phyloP scores from a whole-genome alignment of 2,888 invertebrate genomes.

The Acleris cristana region DNA sequence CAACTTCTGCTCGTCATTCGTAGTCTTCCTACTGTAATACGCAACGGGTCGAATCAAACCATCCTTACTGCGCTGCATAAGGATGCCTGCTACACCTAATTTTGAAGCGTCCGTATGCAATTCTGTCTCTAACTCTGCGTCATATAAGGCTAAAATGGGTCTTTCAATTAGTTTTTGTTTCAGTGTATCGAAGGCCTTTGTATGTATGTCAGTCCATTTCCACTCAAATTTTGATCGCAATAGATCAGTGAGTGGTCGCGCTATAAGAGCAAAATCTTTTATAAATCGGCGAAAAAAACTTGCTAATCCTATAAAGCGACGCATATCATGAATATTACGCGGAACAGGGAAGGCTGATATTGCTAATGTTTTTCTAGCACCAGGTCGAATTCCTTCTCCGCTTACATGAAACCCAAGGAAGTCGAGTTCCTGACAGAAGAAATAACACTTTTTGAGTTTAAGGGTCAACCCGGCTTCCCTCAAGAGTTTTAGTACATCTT shows the following conservation, averaged over 20 bases:
- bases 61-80: constrained; percentile 44
- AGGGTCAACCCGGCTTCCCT: too few species aligned
- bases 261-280: constrained; percentile 1
- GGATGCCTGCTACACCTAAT: constrained; percentile 49
- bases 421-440: too few species aligned
- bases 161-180: constrained; percentile 39
- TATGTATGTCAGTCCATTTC: constrained; percentile 22
- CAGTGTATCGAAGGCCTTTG: constrained; percentile 39
- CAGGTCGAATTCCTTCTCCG: too few species aligned
- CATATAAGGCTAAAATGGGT: constrained; percentile 26
- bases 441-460: too few species aligned
- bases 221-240: constrained; percentile 21
- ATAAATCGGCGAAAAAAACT: constrained; percentile 9
- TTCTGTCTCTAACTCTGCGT: constrained; percentile 44
- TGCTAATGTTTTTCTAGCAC: too few species aligned
- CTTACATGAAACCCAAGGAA: too few species aligned
- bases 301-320: too few species aligned
- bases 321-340: too few species aligned
- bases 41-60: constrained; percentile 42
- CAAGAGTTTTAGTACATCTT: too few species aligned
- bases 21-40: constrained; percentile 50
- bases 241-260: constrained; percentile 26
- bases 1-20: constrained; percentile 49
- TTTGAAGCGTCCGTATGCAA: constrained; percentile 54
- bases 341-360: too few species aligned